Conservation (phyloP, 2,113 vertebrate species). For the Apteryx owenii region DNA sequence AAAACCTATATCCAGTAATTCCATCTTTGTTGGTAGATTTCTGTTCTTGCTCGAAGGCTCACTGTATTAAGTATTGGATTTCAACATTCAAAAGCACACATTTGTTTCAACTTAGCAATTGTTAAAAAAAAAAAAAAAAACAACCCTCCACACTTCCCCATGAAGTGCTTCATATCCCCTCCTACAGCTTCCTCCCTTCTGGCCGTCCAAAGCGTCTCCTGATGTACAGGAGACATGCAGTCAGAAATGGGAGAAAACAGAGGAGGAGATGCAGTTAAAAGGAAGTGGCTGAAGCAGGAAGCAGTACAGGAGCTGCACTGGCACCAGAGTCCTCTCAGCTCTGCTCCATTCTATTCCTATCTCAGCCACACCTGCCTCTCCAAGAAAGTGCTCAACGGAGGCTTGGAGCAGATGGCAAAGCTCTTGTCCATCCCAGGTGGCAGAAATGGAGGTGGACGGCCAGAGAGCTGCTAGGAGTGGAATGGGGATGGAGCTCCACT, state of each 20-base stretch:
- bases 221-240: not conserved
- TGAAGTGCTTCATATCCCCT: not conserved
- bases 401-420: not conserved
- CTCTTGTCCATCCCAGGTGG: not conserved
- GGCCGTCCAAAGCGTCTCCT: not conserved
- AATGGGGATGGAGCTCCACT: conserved; percentile 75
- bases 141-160: not conserved
- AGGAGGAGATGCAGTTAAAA: not conserved
- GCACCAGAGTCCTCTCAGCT: conserved; percentile 16
- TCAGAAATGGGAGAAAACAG: not conserved
- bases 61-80: not conserved
- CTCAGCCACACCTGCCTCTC: conserved; percentile 64
- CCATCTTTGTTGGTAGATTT: not conserved
- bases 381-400: not conserved
- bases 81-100: not conserved
- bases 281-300: conserved; percentile 21
- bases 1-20: not conserved
- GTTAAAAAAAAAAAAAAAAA: not conserved
- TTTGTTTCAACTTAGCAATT: not conserved
- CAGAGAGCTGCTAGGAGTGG: conserved; percentile 76
- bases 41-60: not conserved
- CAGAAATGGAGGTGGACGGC: conserved; percentile 63
- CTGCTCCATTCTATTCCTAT: conserved; percentile 16
- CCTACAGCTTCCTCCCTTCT: not conserved
- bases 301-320: conserved; percentile 27